A percentile compares a stretch with the other conserved stretches of the same genome.
These are phyloP conservation scores for Eubasilissa splendida DNA, from an alignment of 2,888 invertebrate species.

Conservation along the genomic window DNA sequence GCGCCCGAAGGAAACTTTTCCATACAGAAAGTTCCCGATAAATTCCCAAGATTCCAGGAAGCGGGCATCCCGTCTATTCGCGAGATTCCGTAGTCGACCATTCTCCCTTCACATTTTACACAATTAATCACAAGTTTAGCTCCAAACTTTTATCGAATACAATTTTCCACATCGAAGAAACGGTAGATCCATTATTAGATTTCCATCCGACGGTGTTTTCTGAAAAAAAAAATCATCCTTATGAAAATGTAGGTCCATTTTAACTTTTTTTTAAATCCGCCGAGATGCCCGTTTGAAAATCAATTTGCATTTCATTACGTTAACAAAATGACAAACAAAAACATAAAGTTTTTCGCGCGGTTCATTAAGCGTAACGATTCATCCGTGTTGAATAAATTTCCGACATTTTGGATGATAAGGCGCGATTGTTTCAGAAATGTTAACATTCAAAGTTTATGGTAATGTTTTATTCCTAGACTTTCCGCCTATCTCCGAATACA, in stretches of 20 bases:
- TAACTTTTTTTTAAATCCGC: not conserved
- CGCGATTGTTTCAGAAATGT: not conserved
- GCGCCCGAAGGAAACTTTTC: not conserved
- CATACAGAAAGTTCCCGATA: not conserved
- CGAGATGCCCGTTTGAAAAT: not conserved
- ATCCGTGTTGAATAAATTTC: constrained; percentile 14
- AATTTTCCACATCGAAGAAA: constrained; percentile 1
- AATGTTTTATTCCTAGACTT: not conserved
- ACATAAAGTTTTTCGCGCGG: not conserved
- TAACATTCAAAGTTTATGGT: constrained; percentile 11
- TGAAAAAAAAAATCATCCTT: not conserved
- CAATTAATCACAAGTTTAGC: constrained; percentile 7
- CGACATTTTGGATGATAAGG: not conserved
- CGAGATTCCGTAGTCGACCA: not conserved
- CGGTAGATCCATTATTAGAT: not conserved
- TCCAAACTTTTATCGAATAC: not conserved
- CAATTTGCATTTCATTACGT: no score
- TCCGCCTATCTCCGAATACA: not conserved
- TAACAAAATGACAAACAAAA: no score
- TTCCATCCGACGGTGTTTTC: not conserved
- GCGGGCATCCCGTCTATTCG: not conserved
- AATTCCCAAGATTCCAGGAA: constrained; percentile 1
- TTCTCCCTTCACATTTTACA: not conserved
- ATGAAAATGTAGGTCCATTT: not conserved
- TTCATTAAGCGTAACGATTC: constrained; percentile 4